Evolutionary conservation across 2,797 vertebrate species (phyloP).

Genomic region (Neosilurus mollespiculum): DNA sequence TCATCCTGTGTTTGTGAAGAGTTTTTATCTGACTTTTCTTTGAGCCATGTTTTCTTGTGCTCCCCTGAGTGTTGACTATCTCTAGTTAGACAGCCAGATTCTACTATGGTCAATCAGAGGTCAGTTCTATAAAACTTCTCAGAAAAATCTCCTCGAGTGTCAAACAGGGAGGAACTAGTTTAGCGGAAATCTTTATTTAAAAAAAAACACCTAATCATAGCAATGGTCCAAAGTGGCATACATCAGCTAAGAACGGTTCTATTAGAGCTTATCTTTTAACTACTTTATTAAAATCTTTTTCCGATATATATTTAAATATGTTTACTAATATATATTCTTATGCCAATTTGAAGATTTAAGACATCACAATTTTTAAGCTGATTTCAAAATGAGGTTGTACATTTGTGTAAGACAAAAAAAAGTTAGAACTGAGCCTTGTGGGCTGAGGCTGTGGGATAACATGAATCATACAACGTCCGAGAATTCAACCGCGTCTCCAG

Average conservation of each 20-base stretch:
- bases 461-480: conserved; percentile 25
- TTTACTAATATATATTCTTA: neutral
- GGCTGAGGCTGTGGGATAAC: conserved; percentile 14
- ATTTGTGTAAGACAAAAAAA: conserved; percentile 2
- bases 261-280: neutral
- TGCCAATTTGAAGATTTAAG: conserved; percentile 11
- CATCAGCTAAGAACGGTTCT: conserved; percentile 13
- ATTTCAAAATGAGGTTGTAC: conserved; percentile 4
- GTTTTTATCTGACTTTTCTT: conserved; percentile 48
- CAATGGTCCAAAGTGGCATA: conserved; percentile 22
- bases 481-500: conserved; percentile 15
- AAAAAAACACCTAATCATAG: conserved; percentile 36
- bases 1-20: conserved; percentile 48
- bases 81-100: conserved; percentile 36
- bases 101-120: conserved; percentile 48
- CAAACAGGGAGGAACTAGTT: conserved; percentile 44
- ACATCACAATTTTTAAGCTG: neutral
- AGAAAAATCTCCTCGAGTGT: conserved; percentile 39
- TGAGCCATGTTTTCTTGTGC: conserved; percentile 21
- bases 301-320: neutral
- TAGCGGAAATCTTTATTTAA: conserved; percentile 40
- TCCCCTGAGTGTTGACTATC: conserved; percentile 44
- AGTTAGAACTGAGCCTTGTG: neutral
- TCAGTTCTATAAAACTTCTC: conserved; percentile 50
- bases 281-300: neutral